phyloP scores from a whole-genome alignment of 2,113 vertebrate genomes.

The Salvator merianae region DNA sequence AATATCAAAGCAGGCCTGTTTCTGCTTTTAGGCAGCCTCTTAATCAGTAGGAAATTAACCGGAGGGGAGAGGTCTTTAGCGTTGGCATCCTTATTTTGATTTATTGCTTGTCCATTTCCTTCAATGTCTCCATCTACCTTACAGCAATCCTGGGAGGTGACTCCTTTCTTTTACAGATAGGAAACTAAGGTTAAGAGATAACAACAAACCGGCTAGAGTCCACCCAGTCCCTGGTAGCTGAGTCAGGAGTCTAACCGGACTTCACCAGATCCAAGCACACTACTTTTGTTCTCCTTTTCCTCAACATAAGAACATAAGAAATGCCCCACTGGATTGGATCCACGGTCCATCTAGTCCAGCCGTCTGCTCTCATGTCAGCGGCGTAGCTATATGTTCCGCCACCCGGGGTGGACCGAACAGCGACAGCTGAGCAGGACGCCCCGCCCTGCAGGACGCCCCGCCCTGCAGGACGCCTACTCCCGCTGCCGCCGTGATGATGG shows the following conservation, averaged over 20 bases:
- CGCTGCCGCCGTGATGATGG: too few relatives aligned
- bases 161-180: background rate
- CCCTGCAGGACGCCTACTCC: too few relatives aligned
- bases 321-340: too few relatives aligned
- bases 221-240: background rate
- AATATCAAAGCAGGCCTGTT: slow-evolving; percentile 17
- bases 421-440: too few relatives aligned
- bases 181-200: background rate
- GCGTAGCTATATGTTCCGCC: too few relatives aligned
- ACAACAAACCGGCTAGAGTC: background rate
- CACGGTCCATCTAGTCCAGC: too few relatives aligned
- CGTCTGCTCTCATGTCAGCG: too few relatives aligned
- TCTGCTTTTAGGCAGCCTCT: background rate
- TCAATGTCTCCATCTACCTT: background rate
- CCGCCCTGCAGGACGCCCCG: too few relatives aligned
- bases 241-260: background rate
- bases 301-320: too few relatives aligned
- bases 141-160: background rate
- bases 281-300: too few relatives aligned
- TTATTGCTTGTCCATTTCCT: background rate
- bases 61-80: background rate
- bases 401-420: too few relatives aligned
- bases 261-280: background rate
- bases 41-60: slow-evolving; percentile 5
- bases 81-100: background rate